Evolutionary conservation across 1,140 invertebrate genomes (phyloP), one percentile per base, ranked within the genome.

Genomic region (Drosophila pseudoobscura): DNA sequence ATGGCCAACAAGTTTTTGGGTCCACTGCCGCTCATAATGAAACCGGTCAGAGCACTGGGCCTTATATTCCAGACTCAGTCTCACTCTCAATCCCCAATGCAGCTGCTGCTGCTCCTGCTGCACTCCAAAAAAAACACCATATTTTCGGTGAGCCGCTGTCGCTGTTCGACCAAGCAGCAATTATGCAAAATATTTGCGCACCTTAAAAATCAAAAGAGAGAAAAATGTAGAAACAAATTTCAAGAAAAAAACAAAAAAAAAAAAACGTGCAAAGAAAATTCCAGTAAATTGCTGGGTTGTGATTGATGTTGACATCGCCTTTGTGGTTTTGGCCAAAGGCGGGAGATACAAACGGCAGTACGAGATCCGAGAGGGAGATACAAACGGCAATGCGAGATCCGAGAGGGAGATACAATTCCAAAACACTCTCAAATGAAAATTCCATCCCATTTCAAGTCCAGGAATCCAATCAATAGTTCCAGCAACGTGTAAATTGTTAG

Each of bases 151-250:
- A 70, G 70, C 73, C 61, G 73, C 76, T 63, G 57, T 65, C 57
- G 61, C 44, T 82, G 79, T 58, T 75, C 75, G 76, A 68, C 64
- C 72, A 74, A 76, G 73, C 80, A 64, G 82, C 78, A 85, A 87
- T 85, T 85, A 87, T 85, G 82, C 82, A 85, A 85, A 85, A 85
- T 82, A 85, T 82, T 82, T 78, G 82, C 74, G 73, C 82, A 68
- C 80, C 77, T 87, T 62, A 56, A 77, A 74, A 73, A 53, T 46
- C 3, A 39, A 35, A 54, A 50, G 13, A 56, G 43, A 2, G n/a
- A 49, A 68, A 49, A 31, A 39, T 39, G 35, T 39, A 39, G 35
- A 39, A 39, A 39, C 35, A 39, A 9, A 31, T 31, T 47, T 20
- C 24, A 35, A 24, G 35, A 24, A 49, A 56, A 55, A 55, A 24